Evolutionary conservation across 2,113 vertebrate genomes (phyloP), one percentile per base, ranked within the genome.

Genomic region (Chroicocephalus ridibundus): DNA sequence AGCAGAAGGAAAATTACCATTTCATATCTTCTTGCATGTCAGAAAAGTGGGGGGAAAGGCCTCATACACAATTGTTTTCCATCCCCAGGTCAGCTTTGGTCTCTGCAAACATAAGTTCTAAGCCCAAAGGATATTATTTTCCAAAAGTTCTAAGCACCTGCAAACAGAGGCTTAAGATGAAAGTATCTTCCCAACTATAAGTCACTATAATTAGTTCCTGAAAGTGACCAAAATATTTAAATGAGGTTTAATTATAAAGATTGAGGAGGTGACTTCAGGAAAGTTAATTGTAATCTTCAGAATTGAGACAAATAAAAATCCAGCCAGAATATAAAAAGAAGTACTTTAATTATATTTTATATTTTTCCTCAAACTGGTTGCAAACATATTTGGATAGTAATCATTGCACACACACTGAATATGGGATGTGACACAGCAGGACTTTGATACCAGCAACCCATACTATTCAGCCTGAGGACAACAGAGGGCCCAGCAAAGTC

Each of bases 151-250:
- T 80, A 92, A 90, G 34, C 57, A 95, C 31, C 70, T 82, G 42
- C 61, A 96, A 87, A 84, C 42, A 93, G 32, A 91, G 9, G 15
- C n/a, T 90, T 88, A 64, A 80, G 38, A 86, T 64, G 40, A 93
- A 97, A 96, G 42, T 77, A 87, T 46, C 18, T 79, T 89, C 74
- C 88, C 57, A 69, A 54, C n/a, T 2, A 0, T 82, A 91, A 96
- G 61, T 90, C 62, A 95, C 36, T 90, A 34, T 82, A 93, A 95
- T 84, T 96, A 95, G 49, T 77, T 94, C 79, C 88, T 64, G 36
- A 61, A 94, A 91, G 64, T 94, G 91, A 72, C 85, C 82, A 85
- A 95, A 95, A 85, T 94, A 95, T 87, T 95, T 94, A 94, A 94
- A 96, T 88, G 20, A 88, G 19, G 9, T 86, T 96, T 94, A 94